phyloP scores from a whole-genome alignment of 2,113 vertebrate genomes.

The Heterotis niloticus region DNA sequence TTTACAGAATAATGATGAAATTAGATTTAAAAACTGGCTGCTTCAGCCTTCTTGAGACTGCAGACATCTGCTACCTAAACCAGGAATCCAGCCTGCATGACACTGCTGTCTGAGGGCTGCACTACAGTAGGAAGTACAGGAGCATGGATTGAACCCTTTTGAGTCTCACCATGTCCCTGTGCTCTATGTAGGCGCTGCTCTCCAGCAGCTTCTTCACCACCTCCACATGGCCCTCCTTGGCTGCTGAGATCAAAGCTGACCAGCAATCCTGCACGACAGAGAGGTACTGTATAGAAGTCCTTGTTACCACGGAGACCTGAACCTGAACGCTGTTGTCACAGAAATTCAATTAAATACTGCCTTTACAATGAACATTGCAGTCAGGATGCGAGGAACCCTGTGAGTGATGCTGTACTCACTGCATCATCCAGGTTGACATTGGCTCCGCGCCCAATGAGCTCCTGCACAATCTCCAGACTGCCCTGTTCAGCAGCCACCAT shows the following conservation, averaged over 20 bases:
- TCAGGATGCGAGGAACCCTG: not conserved
- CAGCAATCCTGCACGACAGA: slow-evolving; percentile 82
- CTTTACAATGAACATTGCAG: slow-evolving; percentile 2
- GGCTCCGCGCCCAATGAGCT: slow-evolving; percentile 87
- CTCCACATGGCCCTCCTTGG: slow-evolving; percentile 86
- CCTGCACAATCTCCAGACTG: slow-evolving; percentile 90
- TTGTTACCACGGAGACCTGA: slow-evolving; percentile 48
- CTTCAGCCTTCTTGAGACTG: too few species aligned
- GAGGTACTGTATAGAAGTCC: not conserved
- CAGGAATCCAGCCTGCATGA: too few species aligned
- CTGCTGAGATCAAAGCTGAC: slow-evolving; percentile 90
- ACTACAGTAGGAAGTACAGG: too few species aligned
- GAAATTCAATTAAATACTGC: slow-evolving; percentile 25
- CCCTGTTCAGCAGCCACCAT: slow-evolving; percentile 97
- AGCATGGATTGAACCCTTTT: too few species aligned
- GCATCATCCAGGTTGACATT: slow-evolving; percentile 94
- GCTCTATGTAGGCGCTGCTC: slow-evolving; percentile 80
- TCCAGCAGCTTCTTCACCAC: slow-evolving; percentile 86
- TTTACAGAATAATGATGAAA: too few species aligned
- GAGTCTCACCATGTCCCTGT: slow-evolving; percentile 84
- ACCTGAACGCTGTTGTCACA: slow-evolving; percentile 31
- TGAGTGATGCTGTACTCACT: slow-evolving; percentile 58
- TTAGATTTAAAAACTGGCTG: too few species aligned
- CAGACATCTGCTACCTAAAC: too few species aligned
- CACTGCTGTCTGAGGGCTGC: too few species aligned